Percentiles rank a stretch among this genome's conserved stretches.
Evolutionary conservation across 1,140 invertebrate species (phyloP).

Genomic region (Colletes latitarsis): DNA sequence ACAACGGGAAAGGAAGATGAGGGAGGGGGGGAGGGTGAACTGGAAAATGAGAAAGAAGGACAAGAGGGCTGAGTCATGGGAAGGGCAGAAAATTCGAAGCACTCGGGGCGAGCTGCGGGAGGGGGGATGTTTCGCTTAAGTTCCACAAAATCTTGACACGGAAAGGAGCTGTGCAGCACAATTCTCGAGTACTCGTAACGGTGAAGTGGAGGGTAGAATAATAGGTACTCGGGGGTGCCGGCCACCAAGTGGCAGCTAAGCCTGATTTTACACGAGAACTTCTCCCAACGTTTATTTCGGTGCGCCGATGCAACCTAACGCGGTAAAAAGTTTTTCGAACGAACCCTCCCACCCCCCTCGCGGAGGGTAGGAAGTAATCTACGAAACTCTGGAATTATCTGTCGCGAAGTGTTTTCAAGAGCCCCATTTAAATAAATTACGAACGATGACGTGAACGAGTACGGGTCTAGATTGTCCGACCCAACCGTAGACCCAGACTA

Average conservation of each 20-base stretch:
- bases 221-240: conserved; percentile 25
- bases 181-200: conserved; percentile 32
- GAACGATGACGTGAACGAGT: no score
- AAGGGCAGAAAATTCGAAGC: conserved; percentile 23
- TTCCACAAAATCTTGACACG: conserved; percentile 44
- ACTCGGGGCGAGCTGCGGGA: neutral
- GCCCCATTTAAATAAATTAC: no score
- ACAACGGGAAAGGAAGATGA: neutral
- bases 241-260: conserved; percentile 27
- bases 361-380: no score
- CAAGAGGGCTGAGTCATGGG: conserved; percentile 26
- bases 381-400: no score
- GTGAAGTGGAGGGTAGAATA: conserved; percentile 33
- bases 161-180: conserved; percentile 40
- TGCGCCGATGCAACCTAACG: neutral
- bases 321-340: neutral
- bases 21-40: no score
- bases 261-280: conserved; percentile 17
- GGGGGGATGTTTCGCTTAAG: conserved; percentile 25
- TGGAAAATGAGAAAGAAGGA: neutral
- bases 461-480: no score
- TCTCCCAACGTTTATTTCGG: neutral
- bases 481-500: no score
- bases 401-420: no score
- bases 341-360: no score